These are phyloP conservation scores for Aulostomus chinensis DNA, from an alignment of 2,797 vertebrate species.

Conservation along the genomic window DNA sequence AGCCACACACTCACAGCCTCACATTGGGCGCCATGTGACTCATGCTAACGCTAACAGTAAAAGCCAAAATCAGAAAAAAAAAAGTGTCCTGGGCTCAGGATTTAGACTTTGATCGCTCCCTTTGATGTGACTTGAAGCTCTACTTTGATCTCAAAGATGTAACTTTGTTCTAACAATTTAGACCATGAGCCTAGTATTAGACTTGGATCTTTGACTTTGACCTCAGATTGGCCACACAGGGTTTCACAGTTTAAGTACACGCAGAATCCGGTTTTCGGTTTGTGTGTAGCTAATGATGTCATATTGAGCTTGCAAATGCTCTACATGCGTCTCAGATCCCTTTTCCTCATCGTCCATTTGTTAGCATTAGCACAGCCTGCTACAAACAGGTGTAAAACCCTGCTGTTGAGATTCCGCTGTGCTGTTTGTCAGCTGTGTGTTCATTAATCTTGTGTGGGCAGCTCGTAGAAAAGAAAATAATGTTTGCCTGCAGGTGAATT, in stretches of 20 bases:
- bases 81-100: too few relatives aligned
- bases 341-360: conserved; percentile 36
- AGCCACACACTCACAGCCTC: conserved; percentile 28
- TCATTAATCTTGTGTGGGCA: conserved; percentile 33
- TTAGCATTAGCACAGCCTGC: conserved; percentile 55
- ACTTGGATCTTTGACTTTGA: too few relatives aligned
- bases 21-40: conserved; percentile 73
- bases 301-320: too few relatives aligned
- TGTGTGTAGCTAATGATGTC: too few relatives aligned
- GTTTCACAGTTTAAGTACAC: too few relatives aligned
- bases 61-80: neutral
- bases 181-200: too few relatives aligned
- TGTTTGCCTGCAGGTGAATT: conserved; percentile 6
- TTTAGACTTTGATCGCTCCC: too few relatives aligned
- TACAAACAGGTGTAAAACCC: conserved; percentile 39
- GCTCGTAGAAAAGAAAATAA: conserved; percentile 16
- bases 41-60: conserved; percentile 45
- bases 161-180: too few relatives aligned
- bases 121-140: too few relatives aligned
- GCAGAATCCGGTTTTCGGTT: too few relatives aligned
- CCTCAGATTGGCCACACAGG: too few relatives aligned
- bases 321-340: conserved; percentile 6
- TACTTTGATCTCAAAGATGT: too few relatives aligned
- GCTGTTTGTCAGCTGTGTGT: conserved; percentile 27
- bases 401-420: conserved; percentile 30